These are phyloP conservation scores for Laothoe populi DNA, from an alignment of 2,888 invertebrate genomes.

Conservation along the genomic window DNA sequence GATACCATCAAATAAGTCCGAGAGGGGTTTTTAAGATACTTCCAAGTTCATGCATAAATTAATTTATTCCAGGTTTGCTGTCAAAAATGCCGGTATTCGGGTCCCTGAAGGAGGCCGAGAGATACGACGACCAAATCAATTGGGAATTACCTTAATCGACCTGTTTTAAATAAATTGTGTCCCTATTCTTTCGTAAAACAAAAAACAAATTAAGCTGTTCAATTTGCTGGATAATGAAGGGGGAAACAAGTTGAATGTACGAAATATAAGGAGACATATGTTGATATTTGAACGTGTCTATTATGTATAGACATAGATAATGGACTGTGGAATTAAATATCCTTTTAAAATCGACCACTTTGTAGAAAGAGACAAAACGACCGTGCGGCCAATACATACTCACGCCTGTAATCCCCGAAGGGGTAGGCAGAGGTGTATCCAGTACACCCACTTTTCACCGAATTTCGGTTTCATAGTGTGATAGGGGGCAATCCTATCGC, in stretches of 20 bases:
- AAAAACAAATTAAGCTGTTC: slow-evolving; percentile 15
- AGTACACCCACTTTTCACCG: no score
- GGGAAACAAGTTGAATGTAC: not conserved
- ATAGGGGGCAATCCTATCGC: no score
- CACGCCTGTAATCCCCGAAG: no score
- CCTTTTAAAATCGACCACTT: no score
- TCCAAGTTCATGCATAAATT: slow-evolving; percentile 29
- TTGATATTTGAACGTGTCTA: slow-evolving; percentile 2
- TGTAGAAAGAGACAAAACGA: no score
- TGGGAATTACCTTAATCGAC: slow-evolving; percentile 86
- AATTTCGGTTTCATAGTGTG: no score
- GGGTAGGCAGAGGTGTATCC: no score
- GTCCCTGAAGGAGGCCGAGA: slow-evolving; percentile 80
- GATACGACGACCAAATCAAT: slow-evolving; percentile 86
- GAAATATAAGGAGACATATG: not conserved
- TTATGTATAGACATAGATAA: not conserved
- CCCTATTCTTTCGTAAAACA: slow-evolving; percentile 23
- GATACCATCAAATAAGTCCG: slow-evolving; percentile 17
- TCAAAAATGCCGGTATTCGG: slow-evolving; percentile 72
- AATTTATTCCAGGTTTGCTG: slow-evolving; percentile 71
- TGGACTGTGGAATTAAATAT: no score
- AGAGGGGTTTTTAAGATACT: slow-evolving; percentile 21
- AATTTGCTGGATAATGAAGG: slow-evolving; percentile 22
- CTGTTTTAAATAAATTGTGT: slow-evolving; percentile 26
- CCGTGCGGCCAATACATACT: no score